Evolutionary conservation across 2,797 vertebrate species (phyloP).

Genomic region (Chelon labrosus): DNA sequence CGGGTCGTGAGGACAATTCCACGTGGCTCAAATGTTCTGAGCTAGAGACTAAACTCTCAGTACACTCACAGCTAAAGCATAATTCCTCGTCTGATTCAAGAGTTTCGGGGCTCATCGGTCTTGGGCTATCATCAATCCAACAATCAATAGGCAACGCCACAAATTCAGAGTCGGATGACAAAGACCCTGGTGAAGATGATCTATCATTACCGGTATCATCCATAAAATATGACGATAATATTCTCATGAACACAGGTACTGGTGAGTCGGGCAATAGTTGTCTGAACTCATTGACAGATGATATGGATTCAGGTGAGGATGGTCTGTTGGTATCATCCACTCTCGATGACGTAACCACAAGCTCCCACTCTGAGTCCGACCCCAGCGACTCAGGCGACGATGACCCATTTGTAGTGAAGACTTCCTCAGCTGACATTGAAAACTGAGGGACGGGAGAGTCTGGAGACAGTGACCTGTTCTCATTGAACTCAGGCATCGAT

Average conservation of each 20-base stretch:
- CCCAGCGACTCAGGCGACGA: conserved; percentile 59
- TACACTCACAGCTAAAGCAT: conserved; percentile 18
- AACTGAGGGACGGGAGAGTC: conserved; percentile 79
- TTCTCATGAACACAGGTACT: conserved; percentile 76
- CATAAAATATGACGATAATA: conserved; percentile 75
- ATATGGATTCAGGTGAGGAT: conserved; percentile 74
- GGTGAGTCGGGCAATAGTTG: conserved; percentile 79
- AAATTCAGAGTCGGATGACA: conserved; percentile 75
- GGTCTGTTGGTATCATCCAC: conserved; percentile 42
- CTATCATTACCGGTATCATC: conserved; percentile 44
- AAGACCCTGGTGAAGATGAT: conserved; percentile 72
- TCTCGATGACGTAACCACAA: conserved; percentile 46
- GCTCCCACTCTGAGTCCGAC: conserved; percentile 69
- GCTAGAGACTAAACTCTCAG: conserved; percentile 15
- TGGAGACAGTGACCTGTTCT: conserved; percentile 71
- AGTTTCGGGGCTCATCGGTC: conserved; percentile 71
- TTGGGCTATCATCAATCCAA: conserved; percentile 68
- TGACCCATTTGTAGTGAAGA: conserved; percentile 26
- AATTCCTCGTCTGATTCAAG: conserved; percentile 65
- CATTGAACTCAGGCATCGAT: conserved; percentile 63
- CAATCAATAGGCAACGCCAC: conserved; percentile 65
- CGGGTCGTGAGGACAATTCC: conserved; percentile 39
- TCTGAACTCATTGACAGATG: conserved; percentile 66
- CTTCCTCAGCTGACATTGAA: conserved; percentile 29
- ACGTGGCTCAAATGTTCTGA: conserved; percentile 53